phyloP scores from a whole-genome alignment of 2,113 vertebrate species.

The Mesocricetus auratus region DNA sequence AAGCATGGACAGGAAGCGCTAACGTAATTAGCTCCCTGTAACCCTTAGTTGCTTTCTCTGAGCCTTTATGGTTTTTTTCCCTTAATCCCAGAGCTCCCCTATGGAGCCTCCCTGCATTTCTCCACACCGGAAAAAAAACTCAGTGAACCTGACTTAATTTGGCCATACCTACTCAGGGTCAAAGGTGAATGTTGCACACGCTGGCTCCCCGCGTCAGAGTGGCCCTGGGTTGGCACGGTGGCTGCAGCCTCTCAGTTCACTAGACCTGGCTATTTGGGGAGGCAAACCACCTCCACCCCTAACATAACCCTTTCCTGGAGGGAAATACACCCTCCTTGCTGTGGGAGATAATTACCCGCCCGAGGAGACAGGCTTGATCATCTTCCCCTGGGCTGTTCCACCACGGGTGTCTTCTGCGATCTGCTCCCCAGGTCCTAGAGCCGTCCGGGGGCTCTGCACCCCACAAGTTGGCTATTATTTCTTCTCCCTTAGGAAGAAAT shows the following conservation, averaged over 20 bases:
- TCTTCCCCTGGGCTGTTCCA: not conserved
- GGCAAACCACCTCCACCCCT: not conserved
- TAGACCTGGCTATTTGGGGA: not conserved
- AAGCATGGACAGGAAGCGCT: not conserved
- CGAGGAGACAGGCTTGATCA: no score
- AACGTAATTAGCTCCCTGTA: not conserved
- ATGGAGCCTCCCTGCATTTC: not conserved
- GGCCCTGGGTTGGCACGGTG: not conserved
- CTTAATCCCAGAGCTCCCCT: not conserved
- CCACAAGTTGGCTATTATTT: not conserved
- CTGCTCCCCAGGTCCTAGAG: not conserved
- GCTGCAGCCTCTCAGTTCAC: not conserved
- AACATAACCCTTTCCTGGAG: not conserved
- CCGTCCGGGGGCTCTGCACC: not conserved
- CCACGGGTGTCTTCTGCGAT: not conserved
- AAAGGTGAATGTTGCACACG: not conserved
- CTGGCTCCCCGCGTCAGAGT: not conserved
- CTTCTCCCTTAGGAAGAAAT: not conserved
- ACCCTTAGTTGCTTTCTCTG: not conserved
- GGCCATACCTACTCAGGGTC: not conserved
- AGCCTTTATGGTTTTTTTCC: not conserved
- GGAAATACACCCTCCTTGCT: not conserved
- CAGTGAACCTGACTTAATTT: not conserved
- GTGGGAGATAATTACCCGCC: not conserved
- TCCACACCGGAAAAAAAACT: not conserved